Conservation (phyloP, 2,113 vertebrate genomes). For the Cyphomyrus discorhynchus region DNA sequence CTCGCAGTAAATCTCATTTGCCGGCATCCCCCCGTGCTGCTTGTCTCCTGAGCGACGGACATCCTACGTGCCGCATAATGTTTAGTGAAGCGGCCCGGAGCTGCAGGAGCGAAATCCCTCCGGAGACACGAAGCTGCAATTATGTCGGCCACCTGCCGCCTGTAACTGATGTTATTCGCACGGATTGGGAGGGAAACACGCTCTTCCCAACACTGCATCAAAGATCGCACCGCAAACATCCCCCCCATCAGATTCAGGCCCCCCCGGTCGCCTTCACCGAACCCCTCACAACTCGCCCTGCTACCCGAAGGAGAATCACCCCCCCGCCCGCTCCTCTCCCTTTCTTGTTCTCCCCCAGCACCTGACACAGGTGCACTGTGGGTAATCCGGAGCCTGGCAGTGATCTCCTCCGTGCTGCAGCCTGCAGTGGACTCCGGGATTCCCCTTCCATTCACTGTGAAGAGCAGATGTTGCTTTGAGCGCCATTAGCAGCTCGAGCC, state of each 20-base stretch:
- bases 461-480: neutral
- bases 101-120: neutral
- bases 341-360: neutral
- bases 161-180: neutral
- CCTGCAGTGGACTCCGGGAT: neutral
- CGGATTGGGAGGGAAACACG: neutral
- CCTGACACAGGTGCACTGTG: neutral
- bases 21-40: neutral
- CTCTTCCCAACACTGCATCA: neutral
- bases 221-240: neutral
- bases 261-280: neutral
- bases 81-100: neutral
- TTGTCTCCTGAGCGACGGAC: neutral
- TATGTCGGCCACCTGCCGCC: neutral
- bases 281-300: neutral
- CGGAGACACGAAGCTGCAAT: neutral
- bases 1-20: neutral
- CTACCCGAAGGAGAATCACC: neutral
- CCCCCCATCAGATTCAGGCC: neutral
- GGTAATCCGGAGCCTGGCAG: neutral
- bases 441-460: neutral
- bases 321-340: neutral
- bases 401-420: neutral
- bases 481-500: neutral
- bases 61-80: neutral